These are phyloP conservation scores for Eurystomus glaucurus DNA, from an alignment of 2,797 vertebrate species.

Conservation along the genomic window DNA sequence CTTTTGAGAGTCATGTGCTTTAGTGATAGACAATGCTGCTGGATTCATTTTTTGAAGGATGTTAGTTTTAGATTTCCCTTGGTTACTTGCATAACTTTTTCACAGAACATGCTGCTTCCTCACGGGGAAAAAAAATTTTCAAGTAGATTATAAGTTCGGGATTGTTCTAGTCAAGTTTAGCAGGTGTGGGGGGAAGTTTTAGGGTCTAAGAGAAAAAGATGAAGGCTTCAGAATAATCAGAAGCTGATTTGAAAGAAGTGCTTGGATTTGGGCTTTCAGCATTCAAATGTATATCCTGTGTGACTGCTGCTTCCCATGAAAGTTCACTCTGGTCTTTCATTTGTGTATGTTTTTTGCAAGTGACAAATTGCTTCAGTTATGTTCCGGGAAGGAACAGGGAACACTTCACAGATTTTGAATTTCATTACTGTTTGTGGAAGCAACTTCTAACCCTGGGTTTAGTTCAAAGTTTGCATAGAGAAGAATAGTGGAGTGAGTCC, in stretches of 20 bases:
- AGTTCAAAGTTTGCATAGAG: neutral
- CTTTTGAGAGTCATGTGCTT: neutral
- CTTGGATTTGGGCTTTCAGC: neutral
- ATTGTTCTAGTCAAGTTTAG: neutral
- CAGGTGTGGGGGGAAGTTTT: neutral
- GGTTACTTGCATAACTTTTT: neutral
- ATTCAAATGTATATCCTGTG: neutral
- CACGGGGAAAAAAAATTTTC: neutral
- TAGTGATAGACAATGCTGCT: neutral
- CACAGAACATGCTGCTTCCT: neutral
- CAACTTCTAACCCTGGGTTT: neutral
- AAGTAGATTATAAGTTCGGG: neutral
- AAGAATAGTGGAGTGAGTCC: neutral
- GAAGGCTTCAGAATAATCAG: neutral
- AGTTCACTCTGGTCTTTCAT: neutral
- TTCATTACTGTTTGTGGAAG: neutral
- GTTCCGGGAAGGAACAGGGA: neutral
- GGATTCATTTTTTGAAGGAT: neutral
- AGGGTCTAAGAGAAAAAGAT: neutral
- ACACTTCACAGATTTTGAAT: neutral
- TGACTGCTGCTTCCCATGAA: neutral
- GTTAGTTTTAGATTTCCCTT: neutral
- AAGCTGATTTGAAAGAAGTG: neutral
- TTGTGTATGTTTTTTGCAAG: neutral
- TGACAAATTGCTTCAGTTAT: neutral